Evolutionary conservation across 2,888 invertebrate genomes (phyloP).

Genomic region (Diplazon laetatorius): DNA sequence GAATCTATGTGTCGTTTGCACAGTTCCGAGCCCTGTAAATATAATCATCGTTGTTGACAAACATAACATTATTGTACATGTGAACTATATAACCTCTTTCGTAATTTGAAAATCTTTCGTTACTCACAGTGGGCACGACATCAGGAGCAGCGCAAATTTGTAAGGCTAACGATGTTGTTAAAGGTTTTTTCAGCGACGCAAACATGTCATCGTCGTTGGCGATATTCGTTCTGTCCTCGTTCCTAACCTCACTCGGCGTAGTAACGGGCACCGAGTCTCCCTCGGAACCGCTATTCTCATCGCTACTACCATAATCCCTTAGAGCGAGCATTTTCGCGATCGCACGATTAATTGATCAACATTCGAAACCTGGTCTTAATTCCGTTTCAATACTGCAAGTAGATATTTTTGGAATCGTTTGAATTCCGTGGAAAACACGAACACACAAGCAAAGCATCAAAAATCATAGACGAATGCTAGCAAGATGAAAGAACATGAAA

Average conservation of each 20-base stretch:
- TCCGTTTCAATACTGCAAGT: too few species aligned
- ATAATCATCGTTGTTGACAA: background rate
- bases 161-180: constrained; percentile 85
- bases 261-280: constrained; percentile 58
- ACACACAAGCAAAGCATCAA: too few species aligned
- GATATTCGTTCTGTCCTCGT: constrained; percentile 79
- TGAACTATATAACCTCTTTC: constrained; percentile 72
- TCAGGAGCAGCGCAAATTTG: constrained; percentile 92
- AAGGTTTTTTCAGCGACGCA: constrained; percentile 83
- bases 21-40: constrained; percentile 87
- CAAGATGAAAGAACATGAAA: too few species aligned
- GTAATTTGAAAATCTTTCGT: constrained; percentile 4
- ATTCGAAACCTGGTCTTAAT: too few species aligned
- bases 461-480: too few species aligned
- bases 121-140: constrained; percentile 90
- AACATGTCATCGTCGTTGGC: constrained; percentile 83
- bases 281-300: constrained; percentile 82
- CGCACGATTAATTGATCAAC: background rate
- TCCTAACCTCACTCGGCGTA: constrained; percentile 77
- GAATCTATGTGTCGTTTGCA: constrained; percentile 90
- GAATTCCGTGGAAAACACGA: too few species aligned
- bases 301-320: constrained; percentile 89
- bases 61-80: too few species aligned
- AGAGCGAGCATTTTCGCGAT: constrained; percentile 86
- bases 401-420: too few species aligned